These are phyloP conservation scores for Drosophila malerkotliana DNA, from an alignment of 1,140 invertebrate species.

Conservation along the genomic window DNA sequence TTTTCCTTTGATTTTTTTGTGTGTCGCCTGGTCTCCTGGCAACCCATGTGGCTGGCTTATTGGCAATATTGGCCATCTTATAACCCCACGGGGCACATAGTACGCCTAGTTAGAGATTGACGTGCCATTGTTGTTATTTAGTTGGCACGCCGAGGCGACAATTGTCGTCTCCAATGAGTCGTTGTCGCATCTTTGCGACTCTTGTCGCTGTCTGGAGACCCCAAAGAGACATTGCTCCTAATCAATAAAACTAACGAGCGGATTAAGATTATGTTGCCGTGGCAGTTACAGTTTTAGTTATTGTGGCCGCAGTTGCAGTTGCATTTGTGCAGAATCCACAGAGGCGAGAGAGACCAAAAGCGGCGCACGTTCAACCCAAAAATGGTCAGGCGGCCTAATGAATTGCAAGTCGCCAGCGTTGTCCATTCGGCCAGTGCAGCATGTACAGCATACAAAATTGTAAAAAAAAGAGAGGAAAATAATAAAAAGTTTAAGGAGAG, in stretches of 20 bases:
- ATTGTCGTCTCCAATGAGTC: conserved; percentile 81
- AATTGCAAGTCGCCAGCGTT: conserved; percentile 62
- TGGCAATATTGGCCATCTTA: conserved; percentile 49
- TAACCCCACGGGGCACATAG: conserved; percentile 67
- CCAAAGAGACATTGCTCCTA: conserved; percentile 69
- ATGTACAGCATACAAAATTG: conserved; percentile 66
- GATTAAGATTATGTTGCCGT: conserved; percentile 77
- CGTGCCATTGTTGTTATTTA: conserved; percentile 74
- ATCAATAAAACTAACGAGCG: conserved; percentile 82
- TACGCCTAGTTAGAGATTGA: conserved; percentile 51
- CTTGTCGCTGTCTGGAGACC: conserved; percentile 40
- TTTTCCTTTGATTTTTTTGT: not conserved
- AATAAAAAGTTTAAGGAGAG: not conserved
- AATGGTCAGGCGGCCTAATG: conserved; percentile 77
- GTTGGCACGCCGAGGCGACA: conserved; percentile 79
- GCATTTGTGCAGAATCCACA: conserved; percentile 25
- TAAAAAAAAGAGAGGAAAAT: conserved; percentile 17
- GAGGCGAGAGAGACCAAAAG: conserved; percentile 68
- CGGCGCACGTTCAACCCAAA: conserved; percentile 76
- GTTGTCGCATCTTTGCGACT: conserved; percentile 39
- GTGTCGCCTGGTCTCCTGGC: not conserved
- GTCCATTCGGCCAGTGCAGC: conserved; percentile 18
- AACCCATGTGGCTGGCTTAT: conserved; percentile 12
- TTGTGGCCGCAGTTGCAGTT: conserved; percentile 25
- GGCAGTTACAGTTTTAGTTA: conserved; percentile 21